Evolutionary conservation across 2,797 vertebrate species (phyloP).

Genomic region (Spondyliosoma cantharus): DNA sequence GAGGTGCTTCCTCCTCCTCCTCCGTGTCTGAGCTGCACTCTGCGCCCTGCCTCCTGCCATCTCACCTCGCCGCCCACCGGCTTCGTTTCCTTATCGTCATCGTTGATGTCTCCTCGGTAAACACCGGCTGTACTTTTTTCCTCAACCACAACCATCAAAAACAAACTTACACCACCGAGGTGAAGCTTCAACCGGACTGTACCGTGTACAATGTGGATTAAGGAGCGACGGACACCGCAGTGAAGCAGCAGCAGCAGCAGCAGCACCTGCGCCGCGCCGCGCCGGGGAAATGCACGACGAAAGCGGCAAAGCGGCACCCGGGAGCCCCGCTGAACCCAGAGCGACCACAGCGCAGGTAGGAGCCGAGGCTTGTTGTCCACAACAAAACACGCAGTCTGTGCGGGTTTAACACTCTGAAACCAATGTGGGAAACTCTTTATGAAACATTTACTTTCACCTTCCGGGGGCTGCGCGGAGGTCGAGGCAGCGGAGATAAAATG

Average conservation of each 20-base stretch:
- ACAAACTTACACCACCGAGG: not conserved
- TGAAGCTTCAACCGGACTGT: not conserved
- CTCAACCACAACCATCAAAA: not conserved
- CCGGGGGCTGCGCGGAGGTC: not conserved
- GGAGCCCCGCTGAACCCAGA: constrained; percentile 42
- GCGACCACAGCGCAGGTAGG: constrained; percentile 70
- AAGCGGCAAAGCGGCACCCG: constrained; percentile 64
- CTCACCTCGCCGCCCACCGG: constrained; percentile 47
- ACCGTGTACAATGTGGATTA: constrained; percentile 32
- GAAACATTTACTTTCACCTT: not conserved
- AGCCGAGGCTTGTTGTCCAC: not conserved
- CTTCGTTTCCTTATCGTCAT: constrained; percentile 57
- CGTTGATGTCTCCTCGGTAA: constrained; percentile 20
- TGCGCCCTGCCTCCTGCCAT: constrained; percentile 41
- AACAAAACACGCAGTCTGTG: not conserved
- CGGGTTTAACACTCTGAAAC: not conserved
- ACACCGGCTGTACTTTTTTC: not conserved
- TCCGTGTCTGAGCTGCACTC: constrained; percentile 41
- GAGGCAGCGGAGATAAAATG: not conserved
- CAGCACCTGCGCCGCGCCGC: constrained; percentile 18
- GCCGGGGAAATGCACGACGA: constrained; percentile 76
- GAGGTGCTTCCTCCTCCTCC: constrained; percentile 16
- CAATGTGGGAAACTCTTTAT: rapidly evolving
- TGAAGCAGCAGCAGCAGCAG: constrained; percentile 10
- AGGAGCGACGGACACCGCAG: not conserved